Evolutionary conservation across 2,113 vertebrate genomes (phyloP), one percentile per base, ranked within the genome.

Genomic region (Probosciger aterrimus): DNA sequence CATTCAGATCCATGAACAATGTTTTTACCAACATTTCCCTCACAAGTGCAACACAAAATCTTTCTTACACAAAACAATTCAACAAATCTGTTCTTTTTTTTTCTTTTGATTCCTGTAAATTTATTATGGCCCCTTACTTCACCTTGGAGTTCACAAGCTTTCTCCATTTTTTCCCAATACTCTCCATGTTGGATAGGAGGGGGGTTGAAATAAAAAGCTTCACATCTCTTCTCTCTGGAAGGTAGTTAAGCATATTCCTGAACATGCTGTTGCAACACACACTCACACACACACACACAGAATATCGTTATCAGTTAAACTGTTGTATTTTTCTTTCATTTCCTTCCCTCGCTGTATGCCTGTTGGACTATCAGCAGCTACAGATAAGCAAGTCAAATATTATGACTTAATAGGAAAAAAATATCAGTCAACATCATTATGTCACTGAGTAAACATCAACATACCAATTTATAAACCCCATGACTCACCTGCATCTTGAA

Each of bases 301-400:
- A 24, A 4, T 18, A 50, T 4, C 0, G 0, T 52, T 73, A 64
- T 37, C 8, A 49, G 9, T 67, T 84, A 28, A 69, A 25, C 5
- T 25, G 33, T 18, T 37, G 10, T 13, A 31, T 44, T 83, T 64
- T 77, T 52, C 44, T 65, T 77, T 47, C 1, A n/a, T 70, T 87
- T 84, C 20, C 31, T 44, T 85, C 27, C 18, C 23, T 71, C 12
- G 11, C 18, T 43, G 2, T 44, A 33, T 28, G 39, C 55, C 35
- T 50, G 10, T 50, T 70, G 15, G 27, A 50, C 35, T 73, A 50
- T 16, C 27, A 86, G 33, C 33, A 81, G 68, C 43, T 43, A 81
- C 10, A 80, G 35, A 73, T 23, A 75, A 52, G 24, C 8, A 86
- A 85, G 49, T 41, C 9, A 79, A 71, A 46, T 28, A 7, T 37